Evolutionary conservation across 2,113 vertebrate genomes (phyloP), one percentile per base, ranked within the genome.

Genomic region (Ardeotis arabs): DNA sequence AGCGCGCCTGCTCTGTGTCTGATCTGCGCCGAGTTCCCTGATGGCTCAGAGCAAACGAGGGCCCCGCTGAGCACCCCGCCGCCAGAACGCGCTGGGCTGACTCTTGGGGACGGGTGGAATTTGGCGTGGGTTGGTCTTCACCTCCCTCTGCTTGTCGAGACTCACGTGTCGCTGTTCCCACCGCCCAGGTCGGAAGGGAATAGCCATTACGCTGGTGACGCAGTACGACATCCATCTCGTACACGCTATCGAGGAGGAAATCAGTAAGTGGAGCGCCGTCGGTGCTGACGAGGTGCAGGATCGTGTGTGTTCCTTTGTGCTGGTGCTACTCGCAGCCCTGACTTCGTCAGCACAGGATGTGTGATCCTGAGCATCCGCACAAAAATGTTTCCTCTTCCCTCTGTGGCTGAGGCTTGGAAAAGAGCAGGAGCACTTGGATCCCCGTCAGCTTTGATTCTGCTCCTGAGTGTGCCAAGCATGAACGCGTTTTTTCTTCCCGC

Each of bases 171-270:
- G 1, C 50, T 2, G 21, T 52, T 45, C 47, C 6, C 31, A 45
- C 33, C 70, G 13, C 50, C 4, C 96, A 99, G 99, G 99, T 49
- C 97, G 99, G 49, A 98, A 98, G 3, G 99, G 99, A 7, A 93
- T 99, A 10, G 98, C 99, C 33, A 98, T 99, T 93, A 99, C 99
- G 0, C 97, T 99, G 94, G 99, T 99, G 96, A 99, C 99, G 0
- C 99, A 99, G 97, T 99, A 99, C 2, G 99, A 99, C 98, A 99
- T 99, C 96, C 99, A 99, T 76, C 98, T 99, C 37, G 97, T 99
- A 28, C 99, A 98, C 1, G 94, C 99, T 50, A 99, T 99, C 0
- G 99, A 99, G 95, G 98, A 98, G 44, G 98, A 99, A 86, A 99
- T 97, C 93, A 98, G 99, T 99, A 94, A 99, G 99, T 99, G 7